These are phyloP conservation scores for Melanostigma gelatinosum DNA, from an alignment of 2,113 vertebrate species.

Conservation along the genomic window DNA sequence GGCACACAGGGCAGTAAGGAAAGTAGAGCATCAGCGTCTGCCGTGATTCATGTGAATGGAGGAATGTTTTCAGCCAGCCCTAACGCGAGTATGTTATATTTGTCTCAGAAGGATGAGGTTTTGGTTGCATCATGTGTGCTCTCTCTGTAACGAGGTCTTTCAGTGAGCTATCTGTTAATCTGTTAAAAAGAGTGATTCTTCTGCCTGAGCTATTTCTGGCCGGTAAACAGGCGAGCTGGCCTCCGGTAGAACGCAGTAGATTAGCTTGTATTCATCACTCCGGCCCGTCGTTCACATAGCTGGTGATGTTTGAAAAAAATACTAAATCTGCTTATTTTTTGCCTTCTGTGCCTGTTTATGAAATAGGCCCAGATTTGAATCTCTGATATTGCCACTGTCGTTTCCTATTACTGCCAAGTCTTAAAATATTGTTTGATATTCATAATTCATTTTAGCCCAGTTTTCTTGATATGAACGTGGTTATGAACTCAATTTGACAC, in stretches of 20 bases:
- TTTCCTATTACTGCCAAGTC: not conserved
- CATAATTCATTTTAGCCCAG: slow-evolving; percentile 30
- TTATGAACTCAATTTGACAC: slow-evolving; percentile 3
- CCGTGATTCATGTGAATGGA: slow-evolving; percentile 12
- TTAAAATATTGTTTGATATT: slow-evolving; percentile 14
- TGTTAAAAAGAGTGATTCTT: slow-evolving; percentile 52
- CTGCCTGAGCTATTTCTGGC: slow-evolving; percentile 53
- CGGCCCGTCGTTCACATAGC: not conserved
- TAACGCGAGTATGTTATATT: slow-evolving; percentile 25
- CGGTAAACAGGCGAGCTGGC: slow-evolving; percentile 10
- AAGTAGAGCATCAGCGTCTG: not conserved
- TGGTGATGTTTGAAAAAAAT: not conserved
- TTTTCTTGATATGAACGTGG: slow-evolving; percentile 26
- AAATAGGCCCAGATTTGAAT: not conserved
- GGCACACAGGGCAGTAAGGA: not conserved
- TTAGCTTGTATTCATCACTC: slow-evolving; percentile 41
- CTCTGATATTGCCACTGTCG: not conserved
- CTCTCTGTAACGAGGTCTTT: slow-evolving; percentile 51
- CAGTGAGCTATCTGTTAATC: slow-evolving; percentile 64
- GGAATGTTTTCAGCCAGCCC: slow-evolving; percentile 15
- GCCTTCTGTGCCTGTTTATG: not conserved
- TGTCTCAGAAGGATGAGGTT: slow-evolving; percentile 27
- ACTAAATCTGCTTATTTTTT: not conserved
- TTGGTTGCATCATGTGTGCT: slow-evolving; percentile 15
- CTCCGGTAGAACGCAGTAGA: slow-evolving; percentile 47